Base-by-base conservation (phyloP, 2,113 vertebrate species). In the Onychostruthus taczanowskii region DNA sequence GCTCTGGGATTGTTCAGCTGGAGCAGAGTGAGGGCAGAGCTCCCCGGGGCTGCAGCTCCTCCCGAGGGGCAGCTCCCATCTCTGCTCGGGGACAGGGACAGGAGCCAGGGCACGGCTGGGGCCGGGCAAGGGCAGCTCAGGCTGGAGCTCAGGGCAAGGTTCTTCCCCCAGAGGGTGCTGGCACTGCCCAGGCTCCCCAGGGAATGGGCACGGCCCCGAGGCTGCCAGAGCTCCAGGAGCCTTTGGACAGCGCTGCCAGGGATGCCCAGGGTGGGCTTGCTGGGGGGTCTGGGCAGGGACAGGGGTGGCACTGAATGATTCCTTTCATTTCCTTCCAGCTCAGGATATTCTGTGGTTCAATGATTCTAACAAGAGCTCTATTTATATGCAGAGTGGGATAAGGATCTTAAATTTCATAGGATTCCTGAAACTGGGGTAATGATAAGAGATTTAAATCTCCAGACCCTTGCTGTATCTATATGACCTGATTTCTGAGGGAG, bases 291-390 rank as follows among this genome's bases (percentile, higher is more conserved):
- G 73, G 1, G 63, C 73, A 68, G 53, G 63, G 46, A 3, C 24
- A 16, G 52, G 47, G 0, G 18, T 0, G 8, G 41, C 0, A 1
- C 4, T 35, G 2, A 11, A 0, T 59, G 21, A 19, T 39, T 23
- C 43, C 21, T 1, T 0, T 0, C 0, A 0, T 35, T 21, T 15
- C 26, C 33, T 6, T 10, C 27, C 28, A 39, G 6, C 64, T 70
- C 56, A 21, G 13, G 3, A 21, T 3, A 35, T 49, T 41, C 11
- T 64, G 14, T 49, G 31, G 7, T 41, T 87, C 30, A 8, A 6
- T 3, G 8, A 26, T 50, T 64, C 41, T 64, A 43, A 43, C 11
- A 43, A 72, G 31, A 80, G 9, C 27, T 72, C 53, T 47, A 21
- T 74, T 72, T 59, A 47, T 85, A 75, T 49, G 41, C 31, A 49